Evolutionary conservation across 2,113 vertebrate genomes (phyloP), one percentile per base, ranked within the genome.

Genomic region (Bubalus kerabau): DNA sequence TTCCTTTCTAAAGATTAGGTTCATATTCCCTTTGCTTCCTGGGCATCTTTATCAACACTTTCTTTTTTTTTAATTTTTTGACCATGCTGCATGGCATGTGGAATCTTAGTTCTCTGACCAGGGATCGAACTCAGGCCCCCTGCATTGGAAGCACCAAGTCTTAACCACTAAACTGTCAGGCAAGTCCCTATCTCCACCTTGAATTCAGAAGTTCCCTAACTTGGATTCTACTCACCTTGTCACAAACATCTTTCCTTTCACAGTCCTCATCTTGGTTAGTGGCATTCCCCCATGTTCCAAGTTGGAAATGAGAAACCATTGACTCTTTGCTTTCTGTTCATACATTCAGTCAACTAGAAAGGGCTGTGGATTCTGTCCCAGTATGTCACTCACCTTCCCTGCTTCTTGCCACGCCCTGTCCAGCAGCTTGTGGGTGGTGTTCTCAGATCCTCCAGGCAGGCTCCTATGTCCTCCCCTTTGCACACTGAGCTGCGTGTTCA

Each of bases 401-500:
- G 19, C 48, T 89, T 57, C 32, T 89, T 28, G 3, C 7, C n/a
- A 16, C 3, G 14, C 7, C 32, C 6, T 0, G 2, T 13, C 50
- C 15, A 46, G 74, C 40, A 21, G 43, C 19, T 15, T 11, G 19
- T 64, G 15, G 36, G 43, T 23, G 6, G 14, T 16, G 1, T 46
- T 46, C 36, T 56, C 46, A 10, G 54, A 52, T 36, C 14, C 13
- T 91, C 56, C 3, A 0, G 1, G 57, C n/a, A 60, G 0, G 1
- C 21, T n/a, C 85, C 7, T 2, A 3, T 36, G 8, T 43, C 16
- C 13, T 10, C 1, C 5, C 17, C 50, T 50, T 57, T 71, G 57
- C 26, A 19, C 36, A 7, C 0, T 16, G 30, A 56, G 16, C 9
- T 52, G 28, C 19, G 1, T 1, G 9, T 52, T 36, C 28, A 15